These are phyloP conservation scores for Zaprionus davidi DNA, from an alignment of 1,140 invertebrate species.

Conservation along the genomic window DNA sequence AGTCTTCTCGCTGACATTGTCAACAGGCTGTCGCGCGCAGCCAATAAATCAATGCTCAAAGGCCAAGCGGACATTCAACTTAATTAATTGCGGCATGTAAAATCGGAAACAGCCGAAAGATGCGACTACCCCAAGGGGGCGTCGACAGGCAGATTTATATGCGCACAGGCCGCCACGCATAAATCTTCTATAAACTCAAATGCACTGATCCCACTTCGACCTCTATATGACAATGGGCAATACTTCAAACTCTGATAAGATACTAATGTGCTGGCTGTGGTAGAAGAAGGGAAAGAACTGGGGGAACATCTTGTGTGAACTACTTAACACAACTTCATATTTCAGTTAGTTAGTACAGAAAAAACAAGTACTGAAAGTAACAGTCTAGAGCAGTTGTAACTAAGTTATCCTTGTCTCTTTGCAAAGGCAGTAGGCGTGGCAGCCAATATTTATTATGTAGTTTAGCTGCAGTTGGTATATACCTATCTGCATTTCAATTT, in stretches of 20 bases:
- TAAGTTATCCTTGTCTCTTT: neutral
- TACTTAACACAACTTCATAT: no score
- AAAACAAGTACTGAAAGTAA: no score
- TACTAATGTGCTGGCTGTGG: neutral
- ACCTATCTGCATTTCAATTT: neutral
- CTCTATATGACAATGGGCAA: conserved; percentile 20
- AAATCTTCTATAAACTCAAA: conserved; percentile 52
- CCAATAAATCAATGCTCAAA: conserved; percentile 71
- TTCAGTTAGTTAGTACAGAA: no score
- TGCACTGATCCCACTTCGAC: conserved; percentile 13
- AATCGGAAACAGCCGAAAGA: conserved; percentile 25
- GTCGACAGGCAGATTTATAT: conserved; percentile 53
- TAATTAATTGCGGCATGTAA: conserved; percentile 72
- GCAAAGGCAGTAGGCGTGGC: neutral
- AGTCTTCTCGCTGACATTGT: conserved; percentile 22
- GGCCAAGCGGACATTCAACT: conserved; percentile 66
- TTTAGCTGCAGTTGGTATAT: neutral
- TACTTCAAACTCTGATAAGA: neutral
- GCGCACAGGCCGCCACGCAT: conserved; percentile 39
- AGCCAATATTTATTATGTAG: neutral
- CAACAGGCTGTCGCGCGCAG: conserved; percentile 32
- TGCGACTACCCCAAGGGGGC: conserved; percentile 26
- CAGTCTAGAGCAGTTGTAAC: no score
- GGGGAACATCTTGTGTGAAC: neutral
- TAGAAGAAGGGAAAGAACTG: neutral